These are phyloP conservation scores for Pluvianellus socialis DNA, from an alignment of 2,113 vertebrate genomes.

Conservation along the genomic window DNA sequence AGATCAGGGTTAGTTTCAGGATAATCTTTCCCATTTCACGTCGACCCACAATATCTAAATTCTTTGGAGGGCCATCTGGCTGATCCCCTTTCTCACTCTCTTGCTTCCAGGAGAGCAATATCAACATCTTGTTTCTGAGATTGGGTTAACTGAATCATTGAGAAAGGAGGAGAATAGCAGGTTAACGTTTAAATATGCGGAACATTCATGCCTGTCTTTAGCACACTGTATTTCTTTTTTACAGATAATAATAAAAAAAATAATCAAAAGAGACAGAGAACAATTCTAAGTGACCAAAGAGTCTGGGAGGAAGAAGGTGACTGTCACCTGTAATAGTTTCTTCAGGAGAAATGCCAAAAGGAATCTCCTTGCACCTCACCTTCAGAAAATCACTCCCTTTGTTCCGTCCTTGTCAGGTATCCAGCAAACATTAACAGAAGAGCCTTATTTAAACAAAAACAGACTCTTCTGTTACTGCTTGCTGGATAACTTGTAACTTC, in stretches of 20 bases:
- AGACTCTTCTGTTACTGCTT: background rate
- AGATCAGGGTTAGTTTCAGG: background rate
- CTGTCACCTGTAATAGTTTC: background rate
- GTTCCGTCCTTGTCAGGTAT: background rate
- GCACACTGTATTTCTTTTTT: background rate
- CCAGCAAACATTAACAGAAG: constrained; percentile 3
- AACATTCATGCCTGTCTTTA: background rate
- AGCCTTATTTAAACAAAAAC: background rate
- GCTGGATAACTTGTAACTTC: background rate
- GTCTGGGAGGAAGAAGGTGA: background rate
- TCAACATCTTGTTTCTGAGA: background rate
- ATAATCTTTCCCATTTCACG: background rate
- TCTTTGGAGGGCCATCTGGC: background rate
- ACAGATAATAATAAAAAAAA: background rate
- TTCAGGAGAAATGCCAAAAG: background rate
- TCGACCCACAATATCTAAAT: background rate
- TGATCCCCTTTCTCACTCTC: background rate
- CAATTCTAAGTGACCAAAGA: background rate
- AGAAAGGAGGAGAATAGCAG: background rate
- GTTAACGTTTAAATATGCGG: background rate
- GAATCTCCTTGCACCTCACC: background rate
- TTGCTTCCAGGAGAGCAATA: background rate
- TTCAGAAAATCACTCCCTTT: background rate
- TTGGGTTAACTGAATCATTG: background rate
- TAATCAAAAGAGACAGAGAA: background rate